These are phyloP conservation scores for Anoncus sp. DNA, from an alignment of 2,888 invertebrate species.

Conservation along the genomic window DNA sequence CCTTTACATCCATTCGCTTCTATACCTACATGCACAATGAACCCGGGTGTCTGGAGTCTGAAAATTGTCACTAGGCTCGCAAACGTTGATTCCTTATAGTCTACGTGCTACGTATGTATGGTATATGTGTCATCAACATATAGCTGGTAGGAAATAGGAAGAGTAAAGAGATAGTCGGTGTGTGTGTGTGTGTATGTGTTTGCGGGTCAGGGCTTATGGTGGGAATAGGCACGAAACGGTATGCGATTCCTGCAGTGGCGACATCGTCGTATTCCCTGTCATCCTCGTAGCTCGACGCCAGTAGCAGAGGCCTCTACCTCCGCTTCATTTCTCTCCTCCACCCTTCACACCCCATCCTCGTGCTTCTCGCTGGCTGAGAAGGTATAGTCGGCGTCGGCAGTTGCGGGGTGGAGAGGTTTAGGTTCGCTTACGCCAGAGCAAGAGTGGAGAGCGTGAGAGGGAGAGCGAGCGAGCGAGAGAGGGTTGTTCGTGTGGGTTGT, in stretches of 20 bases:
- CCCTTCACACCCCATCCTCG: slow-evolving; percentile 26
- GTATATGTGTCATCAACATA: not conserved
- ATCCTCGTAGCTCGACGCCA: slow-evolving; percentile 53
- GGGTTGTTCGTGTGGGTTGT: slow-evolving; percentile 67
- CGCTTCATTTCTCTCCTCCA: slow-evolving; percentile 24
- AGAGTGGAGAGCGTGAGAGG: not conserved
- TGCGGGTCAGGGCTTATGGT: slow-evolving; percentile 58
- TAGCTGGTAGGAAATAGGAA: slow-evolving; percentile 10
- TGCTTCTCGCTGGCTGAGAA: slow-evolving; percentile 49
- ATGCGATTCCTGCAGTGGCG: slow-evolving; percentile 69
- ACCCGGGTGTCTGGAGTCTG: slow-evolving; percentile 32
- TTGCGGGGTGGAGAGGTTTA: slow-evolving; percentile 68
- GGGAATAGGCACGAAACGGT: slow-evolving; percentile 53
- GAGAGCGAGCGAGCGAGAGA: no score
- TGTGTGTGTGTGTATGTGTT: slow-evolving; percentile 38
- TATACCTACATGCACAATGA: slow-evolving; percentile 13
- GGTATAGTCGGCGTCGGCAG: slow-evolving; percentile 56
- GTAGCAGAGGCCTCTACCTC: slow-evolving; percentile 29
- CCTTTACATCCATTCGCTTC: not conserved
- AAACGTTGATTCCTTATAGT: no score
- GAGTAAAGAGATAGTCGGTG: slow-evolving; percentile 52
- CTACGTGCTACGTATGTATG: no score
- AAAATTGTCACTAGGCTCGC: slow-evolving; percentile 33
- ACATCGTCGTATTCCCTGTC: slow-evolving; percentile 48
- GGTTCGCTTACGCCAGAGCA: slow-evolving; percentile 74